These are phyloP conservation scores for Myotis myotis DNA, from an alignment of 2,797 vertebrate species.

Conservation along the genomic window DNA sequence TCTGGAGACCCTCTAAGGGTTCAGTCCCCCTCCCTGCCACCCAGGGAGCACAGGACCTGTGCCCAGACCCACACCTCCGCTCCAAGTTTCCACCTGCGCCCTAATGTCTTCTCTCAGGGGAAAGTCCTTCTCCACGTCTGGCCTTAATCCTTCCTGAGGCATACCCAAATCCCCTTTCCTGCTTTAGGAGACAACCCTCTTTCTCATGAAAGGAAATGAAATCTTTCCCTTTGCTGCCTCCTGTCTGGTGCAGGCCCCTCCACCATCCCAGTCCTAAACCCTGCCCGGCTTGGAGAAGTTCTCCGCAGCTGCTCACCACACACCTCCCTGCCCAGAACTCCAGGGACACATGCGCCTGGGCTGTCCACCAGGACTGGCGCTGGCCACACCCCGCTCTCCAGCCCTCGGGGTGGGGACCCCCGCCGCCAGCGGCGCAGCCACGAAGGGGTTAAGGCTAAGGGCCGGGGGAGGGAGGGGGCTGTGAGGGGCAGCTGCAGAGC, in stretches of 20 bases:
- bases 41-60: too few species aligned
- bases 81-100: not conserved
- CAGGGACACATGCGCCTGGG: not conserved
- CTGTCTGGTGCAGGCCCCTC: not conserved
- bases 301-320: not conserved
- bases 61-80: not conserved
- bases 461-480: not conserved
- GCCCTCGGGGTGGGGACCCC: not conserved
- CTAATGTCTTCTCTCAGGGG: not conserved
- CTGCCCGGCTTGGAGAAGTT: constrained; percentile 33
- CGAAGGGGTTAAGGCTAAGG: constrained; percentile 73
- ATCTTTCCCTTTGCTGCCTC: not conserved
- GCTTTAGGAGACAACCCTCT: not conserved
- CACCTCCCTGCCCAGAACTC: not conserved
- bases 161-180: not conserved
- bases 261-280: not conserved
- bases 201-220: not conserved
- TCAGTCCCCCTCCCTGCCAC: not conserved
- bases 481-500: constrained; percentile 60
- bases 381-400: not conserved
- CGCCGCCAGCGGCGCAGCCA: constrained; percentile 21
- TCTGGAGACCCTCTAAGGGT: not conserved
- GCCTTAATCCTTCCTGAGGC: constrained; percentile 50
- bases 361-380: not conserved
- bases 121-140: constrained; percentile 60